phyloP scores from a whole-genome alignment of 1,140 invertebrate species.

The Stegodyphus dumicola region DNA sequence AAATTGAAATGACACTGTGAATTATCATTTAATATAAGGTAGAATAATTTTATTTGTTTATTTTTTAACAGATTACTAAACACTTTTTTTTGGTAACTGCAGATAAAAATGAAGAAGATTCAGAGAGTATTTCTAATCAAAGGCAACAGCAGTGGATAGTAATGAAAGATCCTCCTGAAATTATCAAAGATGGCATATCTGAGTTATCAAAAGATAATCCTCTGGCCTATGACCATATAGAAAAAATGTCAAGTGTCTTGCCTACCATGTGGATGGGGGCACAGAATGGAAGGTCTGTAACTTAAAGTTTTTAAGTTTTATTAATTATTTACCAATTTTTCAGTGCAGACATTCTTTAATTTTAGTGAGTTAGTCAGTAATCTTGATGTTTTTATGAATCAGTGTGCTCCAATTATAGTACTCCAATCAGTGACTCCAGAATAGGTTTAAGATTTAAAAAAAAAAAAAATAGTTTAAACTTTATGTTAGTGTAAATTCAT shows the following conservation, averaged over 20 bases:
- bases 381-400: too few species aligned
- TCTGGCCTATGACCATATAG: constrained; percentile 60
- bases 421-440: too few species aligned
- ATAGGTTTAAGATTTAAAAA: too few species aligned
- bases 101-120: neutral
- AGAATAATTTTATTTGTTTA: neutral
- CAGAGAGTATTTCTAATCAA: constrained; percentile 28
- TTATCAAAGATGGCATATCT: constrained; percentile 71
- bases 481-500: too few species aligned
- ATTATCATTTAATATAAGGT: too few species aligned
- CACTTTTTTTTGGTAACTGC: neutral
- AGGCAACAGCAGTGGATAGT: constrained; percentile 59
- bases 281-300: constrained; percentile 75
- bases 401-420: too few species aligned
- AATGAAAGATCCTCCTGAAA: constrained; percentile 65
- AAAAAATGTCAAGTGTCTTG: constrained; percentile 81
- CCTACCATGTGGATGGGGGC: constrained; percentile 99
- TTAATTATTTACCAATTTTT: neutral
- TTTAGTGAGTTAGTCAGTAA: too few species aligned
- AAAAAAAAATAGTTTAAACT: too few species aligned
- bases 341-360: too few species aligned
- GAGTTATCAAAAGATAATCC: constrained; percentile 68
- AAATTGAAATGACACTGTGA: too few species aligned
- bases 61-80: neutral
- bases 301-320: neutral